Evolutionary conservation across 2,797 vertebrate species (phyloP), one percentile per base, ranked within the genome.

Genomic region (Podargus strigoides): DNA sequence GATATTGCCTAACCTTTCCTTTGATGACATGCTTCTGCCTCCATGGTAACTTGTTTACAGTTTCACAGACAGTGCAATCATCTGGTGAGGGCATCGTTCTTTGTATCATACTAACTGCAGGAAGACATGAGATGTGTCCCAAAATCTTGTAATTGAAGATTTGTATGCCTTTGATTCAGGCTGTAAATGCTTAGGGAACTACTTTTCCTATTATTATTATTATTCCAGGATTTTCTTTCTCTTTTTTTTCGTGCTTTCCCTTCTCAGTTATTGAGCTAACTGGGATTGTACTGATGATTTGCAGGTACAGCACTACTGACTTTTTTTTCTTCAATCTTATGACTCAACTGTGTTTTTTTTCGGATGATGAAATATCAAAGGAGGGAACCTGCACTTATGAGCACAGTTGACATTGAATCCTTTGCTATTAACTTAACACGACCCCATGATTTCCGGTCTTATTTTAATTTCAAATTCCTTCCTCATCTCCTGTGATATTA

Each of bases 401-500:
- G 23, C 37, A 41, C 27, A 68, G 22, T 26, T 80, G 75, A 50
- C 18, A 11, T 19, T 19, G 41, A 87, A 58, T 85, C 22, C 49
- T 72, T 85, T 77, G 24, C 56, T 37, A 3, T 58, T 89, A 6
- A 14, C 52, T 83, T 83, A 85, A 42, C 2, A 8, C 55, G 52
- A 84, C 24, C 22, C 23, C 7, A 11, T 28, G 41, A 46, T 95
- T 92, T 94, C 46, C 68, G 1, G 3, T 74, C 60, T 83, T 75
- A 63, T 58, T 87, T 93, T 89, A 59, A 69, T 93, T 92, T 87
- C 42, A 64, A 41, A 87, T 89, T 74, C n/a, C 17, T 89, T 64
- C n/a, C 27, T 92, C 1, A 3, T 85, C 72, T 92, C 26, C 13
- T 92, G 14, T 74, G 53, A 26, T 73, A 59, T 42, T 83, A 69